Evolutionary conservation across 2,888 invertebrate genomes (phyloP), one percentile per base, ranked within the genome.

Genomic region (Campoplex capitator): DNA sequence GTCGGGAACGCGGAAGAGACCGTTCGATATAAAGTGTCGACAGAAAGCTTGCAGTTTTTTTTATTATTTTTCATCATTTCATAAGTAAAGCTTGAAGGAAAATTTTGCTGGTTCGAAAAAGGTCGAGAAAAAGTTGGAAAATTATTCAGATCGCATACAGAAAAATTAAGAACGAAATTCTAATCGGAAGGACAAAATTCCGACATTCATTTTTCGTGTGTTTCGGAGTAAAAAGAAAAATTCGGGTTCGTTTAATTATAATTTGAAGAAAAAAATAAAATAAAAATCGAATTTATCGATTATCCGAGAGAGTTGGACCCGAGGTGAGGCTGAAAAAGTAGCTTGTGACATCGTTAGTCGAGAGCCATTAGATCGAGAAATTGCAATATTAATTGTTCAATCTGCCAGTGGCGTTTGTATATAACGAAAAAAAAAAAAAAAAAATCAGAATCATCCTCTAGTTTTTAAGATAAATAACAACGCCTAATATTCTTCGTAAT

Each of bases 381-480:
- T 62, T 84, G 87, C 84, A 87, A 87, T 87, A 87, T 87, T 84
- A 87, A 62, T 76, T 73, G 45, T 67, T 87, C 88, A 82, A 77
- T 86, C 82, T 87, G 88, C 88, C 88, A 84, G 81, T 89, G 88
- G 88, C 88, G 88, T 83, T 83, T 89, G 89, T 89, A 89, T 87
- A 89, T 89, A 89, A 89, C 86, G 82, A 88, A 81, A 62, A 16
- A 23, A 23, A 23, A 23, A 23, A 23, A 23, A 23, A 23, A 23
- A 38, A 62, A 54, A 86, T 86, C 80, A 88, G 85, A 85, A 85
- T 75, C 71, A 81, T 85, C 78, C 82, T 83, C 77, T 88, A 87
- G 88, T 74, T 88, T 77, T 85, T 87, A 87, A 73, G 32, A 45
- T 35, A 76, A 67, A 62, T 56, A 75, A 75, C 56, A 85, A 84